Conservation (phyloP, 1,140 invertebrate species). For the Acyrthosiphon pisum region DNA sequence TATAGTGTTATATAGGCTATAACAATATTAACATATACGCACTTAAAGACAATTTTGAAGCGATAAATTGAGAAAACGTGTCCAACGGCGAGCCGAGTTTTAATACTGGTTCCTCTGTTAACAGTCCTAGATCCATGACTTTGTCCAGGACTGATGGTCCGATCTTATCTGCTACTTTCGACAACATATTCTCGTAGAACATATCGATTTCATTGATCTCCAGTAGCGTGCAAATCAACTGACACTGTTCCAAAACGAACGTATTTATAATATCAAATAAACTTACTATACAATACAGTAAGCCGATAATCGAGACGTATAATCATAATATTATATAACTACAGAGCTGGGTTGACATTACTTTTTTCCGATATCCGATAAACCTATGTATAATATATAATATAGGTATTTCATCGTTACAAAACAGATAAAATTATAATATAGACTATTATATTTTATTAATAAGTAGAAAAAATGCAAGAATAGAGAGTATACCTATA, state of each 20-base stretch:
- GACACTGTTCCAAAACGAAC: slow-evolving; percentile 67
- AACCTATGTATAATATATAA: no score
- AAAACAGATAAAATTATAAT: neutral
- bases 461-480: neutral
- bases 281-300: neutral
- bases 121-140: slow-evolving; percentile 84
- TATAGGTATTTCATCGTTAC: neutral
- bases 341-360: neutral
- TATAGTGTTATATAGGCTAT: neutral
- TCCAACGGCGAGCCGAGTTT: slow-evolving; percentile 90
- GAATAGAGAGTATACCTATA: neutral
- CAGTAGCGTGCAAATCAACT: slow-evolving; percentile 85
- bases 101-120: slow-evolving; percentile 81
- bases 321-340: neutral
- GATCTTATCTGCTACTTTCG: slow-evolving; percentile 77
- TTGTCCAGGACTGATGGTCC: slow-evolving; percentile 74
- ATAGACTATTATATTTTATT: neutral
- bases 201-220: slow-evolving; percentile 86
- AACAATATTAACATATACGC: slow-evolving; percentile 60
- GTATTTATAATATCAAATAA: neutral
- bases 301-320: neutral
- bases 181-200: slow-evolving; percentile 92
- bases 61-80: slow-evolving; percentile 89
- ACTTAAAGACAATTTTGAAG: slow-evolving; percentile 84
- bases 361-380: neutral